Conservation (phyloP, 1,140 invertebrate species). For the Coelopa frigida region DNA sequence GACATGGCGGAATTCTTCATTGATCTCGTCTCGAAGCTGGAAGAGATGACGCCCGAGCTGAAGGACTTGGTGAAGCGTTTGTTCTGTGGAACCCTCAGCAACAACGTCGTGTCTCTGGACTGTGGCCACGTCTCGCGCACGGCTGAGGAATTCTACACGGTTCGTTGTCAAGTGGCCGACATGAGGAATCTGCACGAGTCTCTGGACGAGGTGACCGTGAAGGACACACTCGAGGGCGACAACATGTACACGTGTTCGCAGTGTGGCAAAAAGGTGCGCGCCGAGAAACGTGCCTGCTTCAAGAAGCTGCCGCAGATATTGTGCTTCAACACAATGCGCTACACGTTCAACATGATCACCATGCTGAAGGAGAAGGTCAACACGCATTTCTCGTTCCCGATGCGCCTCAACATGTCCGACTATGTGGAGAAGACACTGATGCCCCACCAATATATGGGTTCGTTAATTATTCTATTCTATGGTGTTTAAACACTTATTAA, state of each 20-base stretch:
- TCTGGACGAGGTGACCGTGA: slow-evolving; percentile 90
- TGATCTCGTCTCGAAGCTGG: slow-evolving; percentile 89
- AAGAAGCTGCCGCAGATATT: slow-evolving; percentile 88
- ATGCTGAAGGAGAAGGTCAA: slow-evolving; percentile 97
- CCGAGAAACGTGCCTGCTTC: slow-evolving; percentile 91
- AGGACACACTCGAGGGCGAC: slow-evolving; percentile 92
- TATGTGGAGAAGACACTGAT: slow-evolving; percentile 92
- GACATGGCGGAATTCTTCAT: slow-evolving; percentile 99
- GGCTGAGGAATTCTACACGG: slow-evolving; percentile 92
- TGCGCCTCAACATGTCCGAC: slow-evolving; percentile 85
- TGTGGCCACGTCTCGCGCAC: slow-evolving; percentile 91
- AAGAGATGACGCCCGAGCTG: slow-evolving; percentile 89
- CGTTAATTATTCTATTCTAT: no score
- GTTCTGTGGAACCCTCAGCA: slow-evolving; percentile 88
- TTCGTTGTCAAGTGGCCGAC: slow-evolving; percentile 90
- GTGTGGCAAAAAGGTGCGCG: slow-evolving; percentile 88
- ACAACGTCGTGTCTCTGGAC: slow-evolving; percentile 90
- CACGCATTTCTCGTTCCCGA: slow-evolving; percentile 94
- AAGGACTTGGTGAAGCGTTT: slow-evolving; percentile 85
- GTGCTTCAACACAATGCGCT: slow-evolving; percentile 97
- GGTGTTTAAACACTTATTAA: background rate
- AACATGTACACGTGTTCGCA: slow-evolving; percentile 97
- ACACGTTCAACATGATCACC: slow-evolving; percentile 95
- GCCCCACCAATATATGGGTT: slow-evolving; percentile 72
- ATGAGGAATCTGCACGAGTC: slow-evolving; percentile 94